These are phyloP conservation scores for Calidris pugnax DNA, from an alignment of 2,113 vertebrate species.

Conservation along the genomic window DNA sequence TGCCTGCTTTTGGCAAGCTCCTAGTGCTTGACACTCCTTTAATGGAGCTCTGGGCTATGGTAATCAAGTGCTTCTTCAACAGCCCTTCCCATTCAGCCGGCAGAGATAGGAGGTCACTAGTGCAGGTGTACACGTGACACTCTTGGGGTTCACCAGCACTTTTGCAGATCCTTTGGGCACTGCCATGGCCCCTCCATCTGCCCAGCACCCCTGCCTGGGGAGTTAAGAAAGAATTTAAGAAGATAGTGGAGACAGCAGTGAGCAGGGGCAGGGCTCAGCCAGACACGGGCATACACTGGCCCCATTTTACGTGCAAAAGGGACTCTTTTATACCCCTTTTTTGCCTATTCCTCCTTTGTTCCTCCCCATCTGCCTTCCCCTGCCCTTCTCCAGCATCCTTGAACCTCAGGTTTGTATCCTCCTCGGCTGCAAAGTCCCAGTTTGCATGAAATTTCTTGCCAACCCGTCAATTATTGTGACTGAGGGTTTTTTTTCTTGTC, in stretches of 20 bases:
- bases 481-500: neutral
- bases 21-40: neutral
- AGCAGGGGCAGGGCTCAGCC: neutral
- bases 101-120: neutral
- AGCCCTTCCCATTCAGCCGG: neutral
- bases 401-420: neutral
- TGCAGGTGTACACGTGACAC: accelerated
- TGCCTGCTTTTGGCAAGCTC: neutral
- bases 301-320: neutral
- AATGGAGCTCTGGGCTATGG: neutral
- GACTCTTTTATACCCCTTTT: neutral
- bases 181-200: neutral
- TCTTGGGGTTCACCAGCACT: neutral
- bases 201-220: neutral
- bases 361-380: neutral
- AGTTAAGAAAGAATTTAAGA: neutral
- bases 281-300: accelerated
- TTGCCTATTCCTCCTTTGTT: neutral
- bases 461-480: neutral
- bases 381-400: neutral
- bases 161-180: neutral
- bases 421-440: neutral
- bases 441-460: neutral
- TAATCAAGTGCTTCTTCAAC: neutral
- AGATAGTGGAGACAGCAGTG: neutral